Percentiles rank a stretch among this genome's conserved stretches.
phyloP scores from a whole-genome alignment of 2,888 invertebrate genomes.

The Drosophila nr. perissopoda region DNA sequence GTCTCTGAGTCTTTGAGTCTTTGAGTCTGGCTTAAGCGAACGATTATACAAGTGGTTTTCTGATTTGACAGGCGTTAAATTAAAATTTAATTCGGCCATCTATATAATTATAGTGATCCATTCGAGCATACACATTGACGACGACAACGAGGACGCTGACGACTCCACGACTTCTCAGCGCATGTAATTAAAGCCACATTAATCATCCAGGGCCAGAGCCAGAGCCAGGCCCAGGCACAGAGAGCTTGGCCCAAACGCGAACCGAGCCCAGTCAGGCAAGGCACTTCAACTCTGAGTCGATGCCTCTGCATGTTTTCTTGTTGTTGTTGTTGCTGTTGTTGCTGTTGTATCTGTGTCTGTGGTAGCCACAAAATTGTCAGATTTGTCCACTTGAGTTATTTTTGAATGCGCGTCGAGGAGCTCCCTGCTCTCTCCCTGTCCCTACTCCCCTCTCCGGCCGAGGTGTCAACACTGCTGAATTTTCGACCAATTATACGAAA shows the following conservation, averaged over 20 bases:
- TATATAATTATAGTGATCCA: slow-evolving; percentile 82
- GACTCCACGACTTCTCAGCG: slow-evolving; percentile 68
- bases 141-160: slow-evolving; percentile 52
- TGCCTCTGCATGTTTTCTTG: slow-evolving; percentile 24
- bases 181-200: slow-evolving; percentile 84
- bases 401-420: slow-evolving; percentile 65
- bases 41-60: slow-evolving; percentile 82
- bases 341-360: slow-evolving; percentile 54
- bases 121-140: slow-evolving; percentile 80
- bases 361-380: slow-evolving; percentile 81
- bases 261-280: slow-evolving; percentile 42
- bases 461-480: slow-evolving; percentile 68
- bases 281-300: slow-evolving; percentile 59
- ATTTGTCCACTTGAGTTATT: slow-evolving; percentile 82
- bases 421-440: not conserved
- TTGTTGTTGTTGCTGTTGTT: slow-evolving; percentile 18
- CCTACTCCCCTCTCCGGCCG: slow-evolving; percentile 17
- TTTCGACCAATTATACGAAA: slow-evolving; percentile 79
- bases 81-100: slow-evolving; percentile 82
- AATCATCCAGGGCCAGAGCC: slow-evolving; percentile 72
- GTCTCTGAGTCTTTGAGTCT: slow-evolving; percentile 21
- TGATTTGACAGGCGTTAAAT: slow-evolving; percentile 83
- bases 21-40: slow-evolving; percentile 63
- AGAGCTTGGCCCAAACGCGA: slow-evolving; percentile 4
- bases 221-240: not conserved